phyloP scores from a whole-genome alignment of 2,113 vertebrate species.

The Peromyscus californicus region DNA sequence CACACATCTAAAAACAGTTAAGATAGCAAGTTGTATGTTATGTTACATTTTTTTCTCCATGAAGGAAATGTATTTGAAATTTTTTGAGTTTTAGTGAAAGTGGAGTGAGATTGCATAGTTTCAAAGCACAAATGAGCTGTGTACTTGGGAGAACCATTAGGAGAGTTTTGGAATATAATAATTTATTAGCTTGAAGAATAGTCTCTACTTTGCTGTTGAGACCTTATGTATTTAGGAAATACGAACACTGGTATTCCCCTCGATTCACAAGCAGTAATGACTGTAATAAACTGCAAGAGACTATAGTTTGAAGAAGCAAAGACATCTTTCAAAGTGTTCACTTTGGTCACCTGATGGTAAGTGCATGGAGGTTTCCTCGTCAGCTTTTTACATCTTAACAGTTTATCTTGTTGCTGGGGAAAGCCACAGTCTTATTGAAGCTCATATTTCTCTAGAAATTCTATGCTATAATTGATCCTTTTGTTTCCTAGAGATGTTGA shows the following conservation, averaged over 20 bases:
- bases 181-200: constrained; percentile 65
- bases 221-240: constrained; percentile 48
- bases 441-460: constrained; percentile 35
- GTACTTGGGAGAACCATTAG: constrained; percentile 29
- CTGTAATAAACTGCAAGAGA: constrained; percentile 56
- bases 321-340: constrained; percentile 27
- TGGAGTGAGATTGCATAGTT: neutral
- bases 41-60: neutral
- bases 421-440: neutral
- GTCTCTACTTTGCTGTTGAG: neutral
- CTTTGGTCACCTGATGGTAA: neutral
- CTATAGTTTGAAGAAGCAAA: constrained; percentile 46
- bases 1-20: neutral
- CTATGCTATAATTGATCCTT: neutral
- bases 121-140: neutral
- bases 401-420: neutral
- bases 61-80: constrained; percentile 22
- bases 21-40: neutral
- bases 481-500: constrained; percentile 23
- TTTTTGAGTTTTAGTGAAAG: constrained; percentile 35
- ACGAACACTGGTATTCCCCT: constrained; percentile 32
- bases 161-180: constrained; percentile 34
- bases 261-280: constrained; percentile 56
- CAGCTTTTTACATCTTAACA: neutral
- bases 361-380: neutral